Percentiles rank a stretch among this genome's conserved stretches.
Conservation (phyloP, 53 echinoderm and acorn worm species). For the Arbacia lixula region DNA sequence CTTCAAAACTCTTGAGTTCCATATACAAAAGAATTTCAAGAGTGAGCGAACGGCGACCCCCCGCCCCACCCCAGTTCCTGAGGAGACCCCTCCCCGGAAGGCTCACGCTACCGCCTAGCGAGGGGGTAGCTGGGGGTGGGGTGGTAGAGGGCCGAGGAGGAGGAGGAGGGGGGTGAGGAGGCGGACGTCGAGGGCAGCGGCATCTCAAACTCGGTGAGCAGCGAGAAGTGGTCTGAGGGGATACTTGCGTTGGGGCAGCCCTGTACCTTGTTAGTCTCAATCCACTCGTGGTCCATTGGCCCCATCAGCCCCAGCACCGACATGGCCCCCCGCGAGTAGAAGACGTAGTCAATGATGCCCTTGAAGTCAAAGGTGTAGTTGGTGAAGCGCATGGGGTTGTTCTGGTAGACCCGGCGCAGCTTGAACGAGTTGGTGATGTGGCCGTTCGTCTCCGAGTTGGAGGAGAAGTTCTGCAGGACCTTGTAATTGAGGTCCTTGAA, state of each 20-base stretch:
- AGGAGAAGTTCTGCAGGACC: slow-evolving; percentile 85
- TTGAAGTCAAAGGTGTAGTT: slow-evolving; percentile 99
- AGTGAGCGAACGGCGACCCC: slow-evolving; percentile 25
- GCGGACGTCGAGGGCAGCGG: slow-evolving; percentile 69
- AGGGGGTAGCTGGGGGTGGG: slow-evolving; percentile 51
- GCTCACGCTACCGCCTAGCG: slow-evolving; percentile 49
- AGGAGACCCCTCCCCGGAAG: slow-evolving; percentile 27
- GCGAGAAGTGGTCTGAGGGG: slow-evolving; percentile 96
- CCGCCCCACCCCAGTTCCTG: slow-evolving; percentile 57
- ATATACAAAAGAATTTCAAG: slow-evolving; percentile 15
- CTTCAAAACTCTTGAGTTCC: slow-evolving; percentile 47
- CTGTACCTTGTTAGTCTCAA: slow-evolving; percentile 88
- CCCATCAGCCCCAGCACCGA: slow-evolving; percentile 83
- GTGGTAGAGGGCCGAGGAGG: slow-evolving; percentile 30
- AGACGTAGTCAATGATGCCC: slow-evolving; percentile 97
- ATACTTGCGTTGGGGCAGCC: slow-evolving; percentile 95
- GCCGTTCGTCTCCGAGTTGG: slow-evolving; percentile 83
- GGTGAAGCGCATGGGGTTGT: slow-evolving; percentile 91
- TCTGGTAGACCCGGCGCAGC: slow-evolving; percentile 82
- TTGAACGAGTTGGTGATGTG: slow-evolving; percentile 88
- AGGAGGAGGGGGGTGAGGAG: slow-evolving; percentile 37
- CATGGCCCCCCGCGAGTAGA: slow-evolving; percentile 81
- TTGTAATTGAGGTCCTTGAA: slow-evolving; percentile 99
- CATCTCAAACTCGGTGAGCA: slow-evolving; percentile 96
- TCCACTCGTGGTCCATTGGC: slow-evolving; percentile 86